phyloP scores from a whole-genome alignment of 2,888 invertebrate genomes.

The Amblyteles armatorius region DNA sequence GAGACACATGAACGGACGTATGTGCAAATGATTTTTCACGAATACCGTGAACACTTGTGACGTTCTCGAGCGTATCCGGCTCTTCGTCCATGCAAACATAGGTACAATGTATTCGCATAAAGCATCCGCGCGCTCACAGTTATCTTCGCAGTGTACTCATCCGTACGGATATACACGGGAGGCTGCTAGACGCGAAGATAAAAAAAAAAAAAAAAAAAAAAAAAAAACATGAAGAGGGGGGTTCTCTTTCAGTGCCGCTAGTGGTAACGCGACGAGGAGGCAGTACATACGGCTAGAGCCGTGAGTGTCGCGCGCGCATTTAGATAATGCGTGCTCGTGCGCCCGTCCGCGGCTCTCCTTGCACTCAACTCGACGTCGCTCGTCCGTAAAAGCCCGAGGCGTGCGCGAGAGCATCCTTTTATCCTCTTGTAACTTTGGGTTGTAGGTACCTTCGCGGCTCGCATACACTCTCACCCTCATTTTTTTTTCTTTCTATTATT shows the following conservation, averaged over 20 bases:
- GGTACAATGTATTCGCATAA: slow-evolving; percentile 4
- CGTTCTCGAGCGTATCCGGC: background rate
- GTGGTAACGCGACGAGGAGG: slow-evolving; percentile 41
- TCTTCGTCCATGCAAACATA: background rate
- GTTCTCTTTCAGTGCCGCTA: slow-evolving; percentile 52
- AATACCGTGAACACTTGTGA: background rate
- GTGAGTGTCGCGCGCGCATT: slow-evolving; percentile 82
- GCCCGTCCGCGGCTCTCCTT: slow-evolving; percentile 67
- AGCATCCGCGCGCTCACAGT: background rate
- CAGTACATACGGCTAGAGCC: slow-evolving; percentile 64
- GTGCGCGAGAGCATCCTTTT: slow-evolving; percentile 81
- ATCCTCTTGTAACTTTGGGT: slow-evolving; percentile 82
- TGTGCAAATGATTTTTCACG: background rate
- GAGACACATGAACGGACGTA: background rate
- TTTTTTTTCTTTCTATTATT: slow-evolving; percentile 25
- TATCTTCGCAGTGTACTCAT: slow-evolving; percentile 1
- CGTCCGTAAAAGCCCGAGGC: slow-evolving; percentile 80
- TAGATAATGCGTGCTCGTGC: slow-evolving; percentile 81
- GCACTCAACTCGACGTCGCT: slow-evolving; percentile 71
- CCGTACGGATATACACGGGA: background rate
- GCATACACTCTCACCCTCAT: slow-evolving; percentile 60
- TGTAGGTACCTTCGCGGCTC: slow-evolving; percentile 73
- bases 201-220: slow-evolving; percentile 23
- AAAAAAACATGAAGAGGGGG: slow-evolving; percentile 50
- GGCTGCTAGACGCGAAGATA: slow-evolving; percentile 47